phyloP scores from a whole-genome alignment of 2,797 vertebrate genomes.

The Gambusia yucatana region DNA sequence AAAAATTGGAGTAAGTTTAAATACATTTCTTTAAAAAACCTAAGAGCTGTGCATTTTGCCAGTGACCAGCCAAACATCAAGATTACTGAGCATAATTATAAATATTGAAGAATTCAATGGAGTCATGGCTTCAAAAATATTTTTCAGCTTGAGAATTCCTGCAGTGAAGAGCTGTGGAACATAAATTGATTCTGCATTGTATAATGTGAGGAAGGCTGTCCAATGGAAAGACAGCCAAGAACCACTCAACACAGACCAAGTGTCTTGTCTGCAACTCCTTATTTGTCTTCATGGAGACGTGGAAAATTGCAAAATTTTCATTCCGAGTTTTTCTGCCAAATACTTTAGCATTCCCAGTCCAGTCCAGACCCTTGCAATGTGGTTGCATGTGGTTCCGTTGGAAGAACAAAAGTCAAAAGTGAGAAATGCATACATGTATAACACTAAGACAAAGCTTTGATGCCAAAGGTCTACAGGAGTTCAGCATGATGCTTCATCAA shows the following conservation, averaged over 20 bases:
- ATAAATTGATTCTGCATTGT: constrained; percentile 57
- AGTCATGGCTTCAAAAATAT: constrained; percentile 62
- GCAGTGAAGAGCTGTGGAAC: constrained; percentile 68
- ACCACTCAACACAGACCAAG: constrained; percentile 74
- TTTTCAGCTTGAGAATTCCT: constrained; percentile 56
- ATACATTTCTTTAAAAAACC: constrained; percentile 19
- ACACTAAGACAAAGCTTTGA: constrained; percentile 27
- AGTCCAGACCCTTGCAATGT: constrained; percentile 64
- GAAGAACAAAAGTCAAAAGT: constrained; percentile 40
- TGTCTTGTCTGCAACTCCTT: constrained; percentile 78
- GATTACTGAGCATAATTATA: constrained; percentile 42
- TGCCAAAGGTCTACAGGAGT: constrained; percentile 30
- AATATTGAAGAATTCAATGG: constrained; percentile 52
- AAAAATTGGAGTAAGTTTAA: constrained; percentile 14
- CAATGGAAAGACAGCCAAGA: constrained; percentile 72
- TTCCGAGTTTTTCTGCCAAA: constrained; percentile 81
- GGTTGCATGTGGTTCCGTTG: constrained; percentile 67
- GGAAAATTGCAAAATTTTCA: constrained; percentile 83
- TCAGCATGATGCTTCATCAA: constrained; percentile 12
- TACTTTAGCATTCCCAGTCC: constrained; percentile 63
- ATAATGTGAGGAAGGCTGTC: constrained; percentile 77
- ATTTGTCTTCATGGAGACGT: constrained; percentile 80
- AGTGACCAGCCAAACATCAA: constrained; percentile 37
- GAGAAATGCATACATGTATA: constrained; percentile 58
- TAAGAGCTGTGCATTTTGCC: constrained; percentile 33